Percentiles rank a stretch among this genome's conserved stretches.
Evolutionary conservation across 2,797 vertebrate species (phyloP).

Genomic region (Sciurus vulgaris): DNA sequence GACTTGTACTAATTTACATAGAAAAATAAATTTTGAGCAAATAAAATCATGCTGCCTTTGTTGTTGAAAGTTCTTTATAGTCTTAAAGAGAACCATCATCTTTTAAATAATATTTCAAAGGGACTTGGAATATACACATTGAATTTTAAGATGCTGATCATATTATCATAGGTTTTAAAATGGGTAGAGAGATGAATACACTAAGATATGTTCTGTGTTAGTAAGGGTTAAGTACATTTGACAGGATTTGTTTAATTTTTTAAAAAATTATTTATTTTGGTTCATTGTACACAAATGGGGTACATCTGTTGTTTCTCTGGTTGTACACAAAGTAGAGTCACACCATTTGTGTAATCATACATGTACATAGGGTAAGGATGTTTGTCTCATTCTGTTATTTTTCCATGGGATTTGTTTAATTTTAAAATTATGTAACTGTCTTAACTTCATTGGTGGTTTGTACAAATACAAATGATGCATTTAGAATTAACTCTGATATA

Average conservation of each 20-base stretch:
- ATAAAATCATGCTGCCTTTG: not conserved
- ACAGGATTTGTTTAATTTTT: not conserved
- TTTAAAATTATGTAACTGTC: slow-evolving; percentile 18
- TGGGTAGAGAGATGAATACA: not conserved
- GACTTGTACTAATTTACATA: not conserved
- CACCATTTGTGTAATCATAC: no score
- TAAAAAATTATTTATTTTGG: not conserved
- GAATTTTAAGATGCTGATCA: not conserved
- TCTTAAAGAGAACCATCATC: not conserved
- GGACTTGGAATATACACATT: not conserved
- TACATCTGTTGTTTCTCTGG: no score
- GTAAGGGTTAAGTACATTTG: not conserved
- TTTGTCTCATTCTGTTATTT: no score
- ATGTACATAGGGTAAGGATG: no score
- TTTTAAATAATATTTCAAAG: not conserved
- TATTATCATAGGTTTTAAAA: not conserved
- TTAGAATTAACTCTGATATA: slow-evolving; percentile 33
- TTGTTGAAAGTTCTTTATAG: not conserved
- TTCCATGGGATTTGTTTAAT: not conserved
- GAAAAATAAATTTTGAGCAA: not conserved
- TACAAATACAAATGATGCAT: slow-evolving; percentile 3
- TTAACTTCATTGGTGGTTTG: not conserved
- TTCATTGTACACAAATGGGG: no score
- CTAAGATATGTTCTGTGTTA: not conserved
- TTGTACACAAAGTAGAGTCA: no score